phyloP scores from a whole-genome alignment of 1,140 invertebrate species.

The Battus philenor region DNA sequence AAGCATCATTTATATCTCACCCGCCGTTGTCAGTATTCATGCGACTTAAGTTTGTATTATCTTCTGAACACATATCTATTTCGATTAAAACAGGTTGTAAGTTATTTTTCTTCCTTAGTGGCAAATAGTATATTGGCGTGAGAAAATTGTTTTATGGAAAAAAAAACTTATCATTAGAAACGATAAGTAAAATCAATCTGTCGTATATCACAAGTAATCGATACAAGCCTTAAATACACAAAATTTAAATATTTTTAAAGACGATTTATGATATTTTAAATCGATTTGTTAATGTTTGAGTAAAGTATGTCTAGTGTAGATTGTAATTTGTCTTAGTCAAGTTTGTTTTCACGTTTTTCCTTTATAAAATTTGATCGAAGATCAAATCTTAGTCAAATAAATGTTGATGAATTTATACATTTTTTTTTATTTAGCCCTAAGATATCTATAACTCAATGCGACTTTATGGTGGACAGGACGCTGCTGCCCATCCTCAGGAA shows the following conservation, averaged over 20 bases:
- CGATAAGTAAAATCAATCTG: slow-evolving; percentile 15
- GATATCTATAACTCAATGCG: too few relatives aligned
- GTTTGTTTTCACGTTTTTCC: background rate
- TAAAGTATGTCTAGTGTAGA: background rate
- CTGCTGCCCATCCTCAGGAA: too few relatives aligned
- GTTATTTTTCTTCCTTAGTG: slow-evolving; percentile 1
- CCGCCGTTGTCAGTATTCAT: background rate
- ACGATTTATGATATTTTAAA: slow-evolving; percentile 23
- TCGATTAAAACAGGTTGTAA: background rate
- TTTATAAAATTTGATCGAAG: too few relatives aligned
- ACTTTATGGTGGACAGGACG: too few relatives aligned
- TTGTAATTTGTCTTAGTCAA: background rate
- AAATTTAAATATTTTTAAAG: slow-evolving; percentile 22
- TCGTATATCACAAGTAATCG: slow-evolving; percentile 31
- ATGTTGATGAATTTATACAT: too few relatives aligned
- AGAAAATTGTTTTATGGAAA: slow-evolving; percentile 13
- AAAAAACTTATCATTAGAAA: slow-evolving; percentile 29
- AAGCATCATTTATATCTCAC: background rate
- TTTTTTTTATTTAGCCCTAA: too few relatives aligned
- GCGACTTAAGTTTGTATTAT: background rate
- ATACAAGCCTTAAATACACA: slow-evolving; percentile 23
- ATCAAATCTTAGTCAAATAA: too few relatives aligned
- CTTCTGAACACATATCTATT: background rate
- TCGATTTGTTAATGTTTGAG: background rate
- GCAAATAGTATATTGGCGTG: slow-evolving; percentile 7